Evolutionary conservation across 2,797 vertebrate genomes (phyloP), one percentile per base, ranked within the genome.

Genomic region (Notolabrus celidotus): DNA sequence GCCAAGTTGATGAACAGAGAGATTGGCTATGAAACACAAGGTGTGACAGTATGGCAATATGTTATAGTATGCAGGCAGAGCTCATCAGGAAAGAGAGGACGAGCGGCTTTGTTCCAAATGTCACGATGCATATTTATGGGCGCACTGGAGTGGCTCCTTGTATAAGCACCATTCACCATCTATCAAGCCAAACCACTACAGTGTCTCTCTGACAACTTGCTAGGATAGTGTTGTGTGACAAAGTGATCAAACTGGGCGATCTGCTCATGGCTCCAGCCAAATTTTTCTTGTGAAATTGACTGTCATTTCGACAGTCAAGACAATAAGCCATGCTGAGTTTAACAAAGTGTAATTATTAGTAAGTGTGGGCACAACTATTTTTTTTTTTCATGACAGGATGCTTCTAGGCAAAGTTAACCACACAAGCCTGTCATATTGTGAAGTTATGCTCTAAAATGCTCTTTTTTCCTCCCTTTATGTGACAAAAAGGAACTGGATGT

Each of bases 51-150:
- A 91, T 90, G 89, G 88, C 93, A 92, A 93, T 92, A 93, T 91
- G 93, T 93, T 94, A 91, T 87, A 90, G 90, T 91, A 93, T 89
- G 86, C 87, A 76, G 91, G 88, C 85, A 90, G 91, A 93, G 90
- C 93, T 94, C 93, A 94, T 94, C 91, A 93, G 92, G 88, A 93
- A 93, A 92, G 92, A 91, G 91, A 90, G 92, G 91, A 93, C 83
- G 93, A 88, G 90, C 83, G 85, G 92, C 93, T 95, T 95, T 95
- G 93, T 95, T 94, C 93, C 92, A 95, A 95, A 95, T 95, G 94
- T 95, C 94, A 94, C 92, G 77, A 94, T 95, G 94, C 94, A 95
- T 95, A 95, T 95, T 95, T 95, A 95, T 95, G 92, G 92, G 85
- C 68, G 67, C 86, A 83, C 79, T 89, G 80, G 91, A 94, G 93